Conservation (phyloP, 2,113 vertebrate genomes). For the Cyprinodon tularosa region DNA sequence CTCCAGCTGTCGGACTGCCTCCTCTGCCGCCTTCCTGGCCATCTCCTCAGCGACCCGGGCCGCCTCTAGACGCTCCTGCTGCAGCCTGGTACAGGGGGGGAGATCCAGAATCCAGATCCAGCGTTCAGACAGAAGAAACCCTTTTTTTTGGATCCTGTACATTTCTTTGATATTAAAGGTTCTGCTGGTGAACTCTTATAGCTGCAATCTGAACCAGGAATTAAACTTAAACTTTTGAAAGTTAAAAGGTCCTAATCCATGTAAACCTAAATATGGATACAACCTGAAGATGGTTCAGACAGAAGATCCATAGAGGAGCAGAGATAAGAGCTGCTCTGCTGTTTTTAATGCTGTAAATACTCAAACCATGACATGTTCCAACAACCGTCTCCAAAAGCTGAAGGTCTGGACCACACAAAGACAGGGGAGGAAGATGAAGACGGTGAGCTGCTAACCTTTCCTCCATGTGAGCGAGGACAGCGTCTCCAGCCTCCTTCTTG, state of each 20-base stretch:
- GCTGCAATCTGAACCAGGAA: too few species aligned
- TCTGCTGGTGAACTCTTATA: neutral
- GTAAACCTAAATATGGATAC: too few species aligned
- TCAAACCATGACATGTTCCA: too few species aligned
- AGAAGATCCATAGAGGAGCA: too few species aligned
- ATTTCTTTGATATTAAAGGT: neutral
- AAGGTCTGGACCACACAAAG: neutral
- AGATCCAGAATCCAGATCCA: too few species aligned
- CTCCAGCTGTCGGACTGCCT: slow-evolving; percentile 69
- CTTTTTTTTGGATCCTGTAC: neutral
- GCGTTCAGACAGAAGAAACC: too few species aligned
- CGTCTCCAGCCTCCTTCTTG: slow-evolving; percentile 55
- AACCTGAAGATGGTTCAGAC: too few species aligned
- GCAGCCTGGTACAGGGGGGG: slow-evolving; percentile 51
- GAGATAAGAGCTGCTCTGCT: too few species aligned
- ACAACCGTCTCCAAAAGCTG: neutral
- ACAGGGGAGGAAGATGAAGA: too few species aligned
- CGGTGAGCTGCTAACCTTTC: slow-evolving; percentile 61
- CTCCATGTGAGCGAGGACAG: slow-evolving; percentile 51
- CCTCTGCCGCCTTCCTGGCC: slow-evolving; percentile 68
- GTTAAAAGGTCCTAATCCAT: too few species aligned
- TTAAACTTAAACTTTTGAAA: too few species aligned
- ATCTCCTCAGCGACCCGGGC: slow-evolving; percentile 67
- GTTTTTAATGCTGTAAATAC: too few species aligned
- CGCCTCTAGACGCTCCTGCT: slow-evolving; percentile 66